Conservation (phyloP, 2,113 vertebrate genomes). For the Bothrops jararaca region DNA sequence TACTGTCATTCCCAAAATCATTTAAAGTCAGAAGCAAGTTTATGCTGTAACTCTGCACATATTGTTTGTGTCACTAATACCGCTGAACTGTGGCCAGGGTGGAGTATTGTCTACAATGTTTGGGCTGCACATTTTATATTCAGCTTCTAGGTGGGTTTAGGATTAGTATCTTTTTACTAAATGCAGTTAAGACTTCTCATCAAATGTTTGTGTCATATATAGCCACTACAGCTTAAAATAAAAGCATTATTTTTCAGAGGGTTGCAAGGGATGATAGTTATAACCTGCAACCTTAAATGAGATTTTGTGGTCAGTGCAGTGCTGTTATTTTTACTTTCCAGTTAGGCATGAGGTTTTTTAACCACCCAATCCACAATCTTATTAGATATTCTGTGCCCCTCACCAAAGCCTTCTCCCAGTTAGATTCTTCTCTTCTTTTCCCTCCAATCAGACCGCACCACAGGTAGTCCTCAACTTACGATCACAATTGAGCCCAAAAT, state of each 20-base stretch:
- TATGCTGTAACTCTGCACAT: neutral
- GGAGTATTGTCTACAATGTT: neutral
- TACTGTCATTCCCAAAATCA: neutral
- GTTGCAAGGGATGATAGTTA: neutral
- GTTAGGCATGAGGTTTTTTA: neutral
- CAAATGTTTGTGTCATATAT: neutral
- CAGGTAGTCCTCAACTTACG: too few relatives aligned
- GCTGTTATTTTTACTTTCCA: neutral
- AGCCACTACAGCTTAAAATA: neutral
- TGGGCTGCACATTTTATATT: neutral
- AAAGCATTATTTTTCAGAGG: neutral
- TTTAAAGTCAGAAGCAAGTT: neutral
- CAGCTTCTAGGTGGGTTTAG: too few relatives aligned
- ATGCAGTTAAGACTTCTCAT: neutral
- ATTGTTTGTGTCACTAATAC: too few relatives aligned
- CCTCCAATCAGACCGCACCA: neutral
- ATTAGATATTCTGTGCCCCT: neutral
- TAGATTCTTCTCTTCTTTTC: neutral
- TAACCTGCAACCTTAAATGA: neutral
- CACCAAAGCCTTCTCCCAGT: neutral
- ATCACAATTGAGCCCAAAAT: too few relatives aligned
- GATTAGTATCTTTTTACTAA: neutral
- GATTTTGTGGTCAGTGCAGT: neutral
- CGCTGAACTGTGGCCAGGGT: neutral
- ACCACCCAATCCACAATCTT: neutral